Percentiles rank a stretch among this genome's conserved stretches.
Evolutionary conservation across 2,113 vertebrate species (phyloP).

Genomic region (Halichoerus grypus): DNA sequence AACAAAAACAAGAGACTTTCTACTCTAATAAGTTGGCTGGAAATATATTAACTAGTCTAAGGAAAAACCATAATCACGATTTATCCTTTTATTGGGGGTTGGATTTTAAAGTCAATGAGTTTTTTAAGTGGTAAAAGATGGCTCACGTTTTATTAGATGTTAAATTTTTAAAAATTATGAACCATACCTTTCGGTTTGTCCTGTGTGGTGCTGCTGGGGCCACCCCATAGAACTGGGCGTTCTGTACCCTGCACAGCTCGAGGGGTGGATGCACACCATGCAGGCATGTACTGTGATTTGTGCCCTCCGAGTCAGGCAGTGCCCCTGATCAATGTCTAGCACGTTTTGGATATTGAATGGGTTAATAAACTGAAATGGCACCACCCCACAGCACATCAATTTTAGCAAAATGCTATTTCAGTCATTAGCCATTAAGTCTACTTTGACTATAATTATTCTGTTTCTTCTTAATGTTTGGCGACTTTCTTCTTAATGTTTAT

Average conservation of each 20-base stretch:
- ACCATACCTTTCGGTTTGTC: constrained; percentile 60
- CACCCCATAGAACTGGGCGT: not conserved
- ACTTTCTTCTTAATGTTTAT: constrained; percentile 61
- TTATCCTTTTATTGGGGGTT: constrained; percentile 64
- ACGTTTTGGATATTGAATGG: not conserved
- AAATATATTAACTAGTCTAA: constrained; percentile 67
- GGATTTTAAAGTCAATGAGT: constrained; percentile 77
- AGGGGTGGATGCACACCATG: rapidly evolving
- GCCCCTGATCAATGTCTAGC: not conserved
- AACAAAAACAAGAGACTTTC: not conserved
- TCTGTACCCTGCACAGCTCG: not conserved
- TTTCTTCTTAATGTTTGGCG: constrained; percentile 23
- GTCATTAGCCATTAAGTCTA: constrained; percentile 13
- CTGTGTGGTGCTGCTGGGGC: not conserved
- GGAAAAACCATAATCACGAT: constrained; percentile 56
- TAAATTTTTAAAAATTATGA: constrained; percentile 66
- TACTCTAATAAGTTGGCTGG: constrained; percentile 29
- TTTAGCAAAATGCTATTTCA: constrained; percentile 41
- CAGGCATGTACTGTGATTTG: not conserved
- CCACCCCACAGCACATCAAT: not conserved
- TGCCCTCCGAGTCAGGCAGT: not conserved
- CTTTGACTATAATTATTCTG: constrained; percentile 45
- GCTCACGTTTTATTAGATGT: constrained; percentile 76
- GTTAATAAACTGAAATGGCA: not conserved
- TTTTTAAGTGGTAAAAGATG: constrained; percentile 76